Evolutionary conservation across 2,797 vertebrate genomes (phyloP).

Genomic region (Poeciliopsis infans): DNA sequence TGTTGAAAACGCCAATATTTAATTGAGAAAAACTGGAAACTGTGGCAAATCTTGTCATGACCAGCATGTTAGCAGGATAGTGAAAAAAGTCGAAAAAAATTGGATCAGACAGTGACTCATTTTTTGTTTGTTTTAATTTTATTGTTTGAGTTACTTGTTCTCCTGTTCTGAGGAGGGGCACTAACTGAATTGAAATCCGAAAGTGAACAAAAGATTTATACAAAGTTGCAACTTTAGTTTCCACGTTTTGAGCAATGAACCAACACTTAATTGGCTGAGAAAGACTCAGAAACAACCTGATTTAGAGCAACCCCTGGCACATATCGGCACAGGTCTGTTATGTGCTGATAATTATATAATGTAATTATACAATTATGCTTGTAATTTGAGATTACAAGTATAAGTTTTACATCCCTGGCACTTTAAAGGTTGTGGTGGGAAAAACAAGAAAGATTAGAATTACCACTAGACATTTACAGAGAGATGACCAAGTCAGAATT

Average conservation of each 20-base stretch:
- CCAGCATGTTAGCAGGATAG: background rate
- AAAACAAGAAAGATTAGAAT: background rate
- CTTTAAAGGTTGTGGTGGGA: background rate
- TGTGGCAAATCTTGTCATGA: background rate
- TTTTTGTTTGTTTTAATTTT: no score
- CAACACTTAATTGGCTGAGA: background rate
- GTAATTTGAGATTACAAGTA: background rate
- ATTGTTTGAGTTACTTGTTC: no score
- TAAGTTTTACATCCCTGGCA: background rate
- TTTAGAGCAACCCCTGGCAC: background rate
- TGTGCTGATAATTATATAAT: no score
- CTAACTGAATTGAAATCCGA: background rate
- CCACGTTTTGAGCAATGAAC: background rate
- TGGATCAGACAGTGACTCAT: background rate
- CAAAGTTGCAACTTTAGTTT: background rate
- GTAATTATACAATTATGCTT: no score
- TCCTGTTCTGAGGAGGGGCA: background rate
- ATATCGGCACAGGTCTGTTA: background rate
- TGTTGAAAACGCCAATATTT: background rate
- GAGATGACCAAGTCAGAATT: background rate
- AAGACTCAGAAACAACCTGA: background rate
- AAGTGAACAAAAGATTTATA: background rate
- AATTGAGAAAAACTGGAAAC: background rate
- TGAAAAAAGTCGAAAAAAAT: background rate
- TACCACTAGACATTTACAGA: background rate